A percentile compares a stretch with the other conserved stretches of the same genome.
Evolutionary conservation across 2,888 invertebrate species (phyloP).

Genomic region (Schrankia costaestrigalis): DNA sequence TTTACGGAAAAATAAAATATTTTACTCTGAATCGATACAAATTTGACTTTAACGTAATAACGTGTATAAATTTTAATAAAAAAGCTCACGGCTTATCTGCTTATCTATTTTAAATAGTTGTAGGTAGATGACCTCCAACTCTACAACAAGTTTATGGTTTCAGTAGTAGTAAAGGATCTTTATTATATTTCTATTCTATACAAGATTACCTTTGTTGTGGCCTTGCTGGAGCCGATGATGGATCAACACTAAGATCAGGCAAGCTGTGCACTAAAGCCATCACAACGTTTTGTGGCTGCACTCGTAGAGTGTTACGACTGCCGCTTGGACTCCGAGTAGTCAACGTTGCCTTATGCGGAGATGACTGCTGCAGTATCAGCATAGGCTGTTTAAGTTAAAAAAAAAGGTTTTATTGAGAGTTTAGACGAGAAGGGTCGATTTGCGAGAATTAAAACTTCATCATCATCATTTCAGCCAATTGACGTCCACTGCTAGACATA

Average conservation of each 20-base stretch:
- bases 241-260: constrained; percentile 83
- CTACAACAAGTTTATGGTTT: no score
- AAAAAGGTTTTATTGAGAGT: neutral
- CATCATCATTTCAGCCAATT: no score
- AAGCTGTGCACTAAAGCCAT: constrained; percentile 88
- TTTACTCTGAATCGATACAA: no score
- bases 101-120: no score
- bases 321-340: constrained; percentile 34
- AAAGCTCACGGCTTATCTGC: no score
- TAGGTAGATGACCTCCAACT: no score
- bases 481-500: no score
- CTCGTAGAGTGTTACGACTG: constrained; percentile 79
- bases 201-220: constrained; percentile 10
- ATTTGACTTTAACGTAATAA: no score
- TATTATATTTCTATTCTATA: neutral
- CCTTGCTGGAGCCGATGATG: constrained; percentile 43
- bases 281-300: constrained; percentile 82
- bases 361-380: constrained; percentile 33
- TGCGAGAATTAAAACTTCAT: no score
- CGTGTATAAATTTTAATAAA: no score
- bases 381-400: constrained; percentile 16
- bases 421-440: no score
- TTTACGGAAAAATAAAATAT: no score
- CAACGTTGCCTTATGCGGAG: constrained; percentile 24
- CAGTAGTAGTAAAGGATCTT: neutral